phyloP scores from a whole-genome alignment of 1,140 invertebrate genomes.

The Musca vetustissima region DNA sequence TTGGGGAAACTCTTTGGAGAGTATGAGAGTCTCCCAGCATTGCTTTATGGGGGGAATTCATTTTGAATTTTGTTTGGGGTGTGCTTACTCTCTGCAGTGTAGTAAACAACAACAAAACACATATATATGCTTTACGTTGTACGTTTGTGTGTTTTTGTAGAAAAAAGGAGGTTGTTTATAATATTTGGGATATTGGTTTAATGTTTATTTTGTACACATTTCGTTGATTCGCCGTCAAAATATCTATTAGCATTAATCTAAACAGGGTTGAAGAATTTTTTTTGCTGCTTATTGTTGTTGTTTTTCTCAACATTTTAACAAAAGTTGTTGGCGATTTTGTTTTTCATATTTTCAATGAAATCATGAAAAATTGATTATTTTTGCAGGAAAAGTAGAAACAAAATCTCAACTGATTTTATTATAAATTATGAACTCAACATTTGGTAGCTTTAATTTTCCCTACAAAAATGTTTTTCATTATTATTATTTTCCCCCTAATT shows the following conservation, averaged over 20 bases:
- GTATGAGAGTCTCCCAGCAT: neutral
- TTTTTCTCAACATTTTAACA: neutral
- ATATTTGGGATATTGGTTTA: neutral
- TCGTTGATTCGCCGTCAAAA: constrained; percentile 52
- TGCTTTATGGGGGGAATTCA: neutral
- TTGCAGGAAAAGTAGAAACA: too few relatives aligned
- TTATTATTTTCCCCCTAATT: too few relatives aligned
- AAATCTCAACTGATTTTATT: too few relatives aligned
- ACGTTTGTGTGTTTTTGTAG: too few relatives aligned
- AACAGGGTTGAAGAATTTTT: constrained; percentile 46
- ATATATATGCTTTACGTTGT: too few relatives aligned
- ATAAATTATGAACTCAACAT: too few relatives aligned
- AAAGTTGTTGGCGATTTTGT: neutral
- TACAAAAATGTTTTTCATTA: too few relatives aligned
- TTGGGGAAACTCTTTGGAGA: too few relatives aligned
- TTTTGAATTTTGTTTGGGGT: neutral
- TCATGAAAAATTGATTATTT: neutral
- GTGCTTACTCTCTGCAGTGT: neutral
- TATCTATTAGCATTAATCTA: constrained; percentile 55
- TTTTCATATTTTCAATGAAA: neutral
- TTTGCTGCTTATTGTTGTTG: too few relatives aligned
- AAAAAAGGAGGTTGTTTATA: too few relatives aligned
- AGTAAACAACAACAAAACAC: too few relatives aligned
- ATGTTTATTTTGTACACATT: constrained; percentile 49
- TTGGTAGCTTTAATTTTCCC: too few relatives aligned